Conservation (phyloP, 2,797 vertebrate species). For the Xenentodon cancila region DNA sequence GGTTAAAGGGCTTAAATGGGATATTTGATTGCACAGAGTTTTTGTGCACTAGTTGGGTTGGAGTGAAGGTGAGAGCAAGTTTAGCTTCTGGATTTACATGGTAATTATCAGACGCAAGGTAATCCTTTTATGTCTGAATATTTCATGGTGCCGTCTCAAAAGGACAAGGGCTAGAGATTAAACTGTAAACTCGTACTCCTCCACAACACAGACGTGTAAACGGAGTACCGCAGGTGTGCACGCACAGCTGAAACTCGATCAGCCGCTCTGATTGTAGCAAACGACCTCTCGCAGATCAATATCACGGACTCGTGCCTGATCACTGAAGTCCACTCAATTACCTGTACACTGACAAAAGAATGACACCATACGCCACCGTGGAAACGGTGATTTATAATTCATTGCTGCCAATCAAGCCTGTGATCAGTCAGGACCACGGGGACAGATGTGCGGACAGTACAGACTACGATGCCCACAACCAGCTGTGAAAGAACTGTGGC, state of each 20-base stretch:
- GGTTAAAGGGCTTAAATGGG: no score
- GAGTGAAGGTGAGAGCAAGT: constrained; percentile 11
- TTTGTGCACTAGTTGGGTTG: background rate
- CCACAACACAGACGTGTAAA: constrained; percentile 1
- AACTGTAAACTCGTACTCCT: constrained; percentile 6
- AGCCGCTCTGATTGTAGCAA: constrained; percentile 23
- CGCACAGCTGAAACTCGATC: constrained; percentile 47
- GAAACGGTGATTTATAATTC: constrained; percentile 67
- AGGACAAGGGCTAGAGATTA: constrained; percentile 25
- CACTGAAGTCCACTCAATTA: constrained; percentile 48
- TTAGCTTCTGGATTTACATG: constrained; percentile 23
- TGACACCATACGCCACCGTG: constrained; percentile 33
- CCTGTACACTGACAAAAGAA: constrained; percentile 21
- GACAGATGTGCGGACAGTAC: constrained; percentile 25
- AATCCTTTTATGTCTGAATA: constrained; percentile 21
- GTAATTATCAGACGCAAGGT: constrained; percentile 25
- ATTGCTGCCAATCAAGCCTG: constrained; percentile 42
- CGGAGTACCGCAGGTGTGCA: background rate
- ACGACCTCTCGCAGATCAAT: constrained; percentile 52
- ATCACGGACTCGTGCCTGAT: constrained; percentile 27
- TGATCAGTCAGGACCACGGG: constrained; percentile 46
- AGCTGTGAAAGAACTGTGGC: constrained; percentile 39
- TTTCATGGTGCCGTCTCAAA: constrained; percentile 16
- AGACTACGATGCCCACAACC: constrained; percentile 13
- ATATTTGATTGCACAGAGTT: no score